Evolutionary conservation across 2,797 vertebrate genomes (phyloP), one percentile per base, ranked within the genome.

Genomic region (Antrozous pallidus): DNA sequence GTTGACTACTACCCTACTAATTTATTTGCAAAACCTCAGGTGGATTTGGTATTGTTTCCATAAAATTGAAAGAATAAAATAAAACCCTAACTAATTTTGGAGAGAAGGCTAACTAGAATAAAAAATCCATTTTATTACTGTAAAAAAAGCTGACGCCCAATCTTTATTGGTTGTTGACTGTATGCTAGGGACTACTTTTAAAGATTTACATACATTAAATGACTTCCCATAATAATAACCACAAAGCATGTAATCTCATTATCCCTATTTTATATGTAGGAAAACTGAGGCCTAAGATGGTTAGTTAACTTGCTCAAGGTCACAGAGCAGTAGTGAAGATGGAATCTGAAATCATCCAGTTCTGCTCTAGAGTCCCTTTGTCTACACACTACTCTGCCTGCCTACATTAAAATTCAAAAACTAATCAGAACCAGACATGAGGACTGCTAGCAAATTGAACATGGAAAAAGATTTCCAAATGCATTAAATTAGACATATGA

Each of bases 11-110:
- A 28, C 0, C 6, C 1, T 70, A 58, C 5, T 75, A 28, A 63
- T 79, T 82, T 93, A 79, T 36, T 77, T 84, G 47, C 24, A 90
- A 84, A 93, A 87, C 31, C 45, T 84, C 51, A 77, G 51, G 65
- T 65, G 87, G 42, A 26, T 67, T 92, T 88, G 22, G 8, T 14
- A 20, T n/a, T 61, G 12, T n/a, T 95, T 63, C 77, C 26, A 80
- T 40, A 61, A 80, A 90, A 61, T 3, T 84, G 31, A n/a, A 83
- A 91, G 13, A 58, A 93, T 70, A 82, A 67, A 82, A 14, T 73
- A 42, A 94, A 65, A 20, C 5, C 6, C 2, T 31, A 85, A 71
- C 3, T 70, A 78, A 45, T 77, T 81, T 56, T 71, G 5, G 61
- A 65, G 16, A 79, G 14, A 80, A 80, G 20, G 14, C 13, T 26